Evolutionary conservation across 2,113 vertebrate genomes (phyloP).

Genomic region (Gambusia affinis): DNA sequence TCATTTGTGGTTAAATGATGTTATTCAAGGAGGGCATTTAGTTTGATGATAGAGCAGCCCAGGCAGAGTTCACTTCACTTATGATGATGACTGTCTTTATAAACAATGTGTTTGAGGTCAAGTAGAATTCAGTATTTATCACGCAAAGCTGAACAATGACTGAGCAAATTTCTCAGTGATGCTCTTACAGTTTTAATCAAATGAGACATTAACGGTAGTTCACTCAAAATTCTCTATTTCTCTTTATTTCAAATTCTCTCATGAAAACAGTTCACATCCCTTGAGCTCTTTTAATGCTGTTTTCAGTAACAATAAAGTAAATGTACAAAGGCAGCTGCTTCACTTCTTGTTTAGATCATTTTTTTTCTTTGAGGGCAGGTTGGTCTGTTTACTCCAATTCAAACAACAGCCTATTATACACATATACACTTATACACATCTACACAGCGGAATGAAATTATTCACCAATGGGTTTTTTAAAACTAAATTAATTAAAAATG

Average conservation of each 20-base stretch:
- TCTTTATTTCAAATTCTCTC: not conserved
- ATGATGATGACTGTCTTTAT: conserved; percentile 56
- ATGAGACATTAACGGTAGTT: conserved; percentile 20
- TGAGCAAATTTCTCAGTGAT: conserved; percentile 28
- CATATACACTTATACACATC: not conserved
- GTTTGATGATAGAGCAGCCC: conserved; percentile 32
- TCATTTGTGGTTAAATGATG: conserved; percentile 9
- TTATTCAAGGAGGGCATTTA: conserved; percentile 19
- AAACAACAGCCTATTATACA: conserved; percentile 30
- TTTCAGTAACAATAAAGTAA: conserved; percentile 21
- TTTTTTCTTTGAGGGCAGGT: conserved; percentile 6
- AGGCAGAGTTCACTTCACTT: conserved; percentile 49
- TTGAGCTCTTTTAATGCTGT: conserved; percentile 14
- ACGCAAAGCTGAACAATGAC: conserved; percentile 33
- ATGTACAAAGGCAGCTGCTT: conserved; percentile 20
- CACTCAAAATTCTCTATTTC: not conserved
- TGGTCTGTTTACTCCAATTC: conserved; percentile 12
- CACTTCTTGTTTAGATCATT: conserved; percentile 5
- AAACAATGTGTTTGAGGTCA: conserved; percentile 56
- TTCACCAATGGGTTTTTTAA: conserved; percentile 36
- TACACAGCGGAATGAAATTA: conserved; percentile 30
- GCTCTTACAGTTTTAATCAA: conserved; percentile 16
- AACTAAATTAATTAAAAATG: conserved; percentile 47
- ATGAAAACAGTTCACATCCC: conserved; percentile 36
- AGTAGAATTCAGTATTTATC: conserved; percentile 61